Evolutionary conservation across 2,888 invertebrate species (phyloP).

Genomic region (Pecten maximus): DNA sequence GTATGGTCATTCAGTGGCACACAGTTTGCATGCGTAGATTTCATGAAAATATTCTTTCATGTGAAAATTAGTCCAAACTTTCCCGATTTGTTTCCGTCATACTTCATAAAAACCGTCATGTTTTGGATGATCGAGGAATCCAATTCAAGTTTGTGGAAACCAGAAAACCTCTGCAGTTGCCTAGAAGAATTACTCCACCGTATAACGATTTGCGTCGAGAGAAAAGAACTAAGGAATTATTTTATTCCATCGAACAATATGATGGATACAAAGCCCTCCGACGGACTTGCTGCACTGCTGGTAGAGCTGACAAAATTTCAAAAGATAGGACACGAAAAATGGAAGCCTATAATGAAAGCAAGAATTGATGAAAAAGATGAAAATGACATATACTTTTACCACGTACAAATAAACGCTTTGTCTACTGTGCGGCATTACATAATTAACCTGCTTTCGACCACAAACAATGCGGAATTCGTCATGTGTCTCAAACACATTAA

Average conservation of each 20-base stretch:
- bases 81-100: constrained; percentile 38
- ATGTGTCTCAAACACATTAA: background rate
- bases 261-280: constrained; percentile 39
- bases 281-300: background rate
- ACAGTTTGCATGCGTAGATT: background rate
- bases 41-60: constrained; percentile 39
- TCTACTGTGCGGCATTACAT: constrained; percentile 23
- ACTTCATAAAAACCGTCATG: constrained; percentile 42
- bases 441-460: background rate
- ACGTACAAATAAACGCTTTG: constrained; percentile 27
- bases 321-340: background rate
- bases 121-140: constrained; percentile 44
- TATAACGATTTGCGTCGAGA: background rate
- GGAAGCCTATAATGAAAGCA: background rate
- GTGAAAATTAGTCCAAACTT: constrained; percentile 23
- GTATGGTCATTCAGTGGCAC: constrained; percentile 36
- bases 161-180: background rate
- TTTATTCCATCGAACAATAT: constrained; percentile 42
- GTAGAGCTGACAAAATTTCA: background rate
- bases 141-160: constrained; percentile 5
- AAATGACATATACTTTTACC: constrained; percentile 45
- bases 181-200: background rate
- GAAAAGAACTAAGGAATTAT: constrained; percentile 5
- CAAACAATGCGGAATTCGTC: background rate
- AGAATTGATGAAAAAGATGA: background rate